A percentile compares a stretch with the other conserved stretches of the same genome.
Conservation (phyloP, 2,888 invertebrate species). For the Stenurella melanura region DNA sequence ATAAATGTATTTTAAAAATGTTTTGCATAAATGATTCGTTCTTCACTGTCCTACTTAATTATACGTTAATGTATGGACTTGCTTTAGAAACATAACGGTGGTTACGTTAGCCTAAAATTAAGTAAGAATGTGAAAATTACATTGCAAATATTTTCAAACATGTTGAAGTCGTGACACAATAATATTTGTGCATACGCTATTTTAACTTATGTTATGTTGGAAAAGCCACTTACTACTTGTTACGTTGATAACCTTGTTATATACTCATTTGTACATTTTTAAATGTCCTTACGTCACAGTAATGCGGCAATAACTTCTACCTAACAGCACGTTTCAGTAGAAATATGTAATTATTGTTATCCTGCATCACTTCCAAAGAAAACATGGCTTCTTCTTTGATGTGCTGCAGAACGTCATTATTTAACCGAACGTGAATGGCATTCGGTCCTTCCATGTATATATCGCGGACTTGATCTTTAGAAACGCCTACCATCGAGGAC, state of each 20-base stretch:
- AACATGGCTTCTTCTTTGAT: slow-evolving; percentile 87
- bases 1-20: background rate
- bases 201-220: background rate
- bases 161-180: background rate
- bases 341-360: slow-evolving; percentile 71
- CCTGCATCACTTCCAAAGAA: slow-evolving; percentile 76
- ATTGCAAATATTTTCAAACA: background rate
- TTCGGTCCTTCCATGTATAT: slow-evolving; percentile 89
- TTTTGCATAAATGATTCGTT: background rate
- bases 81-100: no score
- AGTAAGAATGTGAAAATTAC: background rate
- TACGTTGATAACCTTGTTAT: background rate
- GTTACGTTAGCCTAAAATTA: background rate
- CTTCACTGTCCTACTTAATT: background rate
- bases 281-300: slow-evolving; percentile 7
- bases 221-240: background rate
- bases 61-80: background rate
- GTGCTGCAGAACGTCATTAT: slow-evolving; percentile 89
- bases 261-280: background rate
- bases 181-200: background rate
- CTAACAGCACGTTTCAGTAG: slow-evolving; percentile 71
- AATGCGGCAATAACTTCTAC: slow-evolving; percentile 37
- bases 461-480: slow-evolving; percentile 72
- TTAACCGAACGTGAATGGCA: slow-evolving; percentile 88
- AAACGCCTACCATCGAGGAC: slow-evolving; percentile 76